phyloP scores from a whole-genome alignment of 2,113 vertebrate species.

The Tetrao urogallus region DNA sequence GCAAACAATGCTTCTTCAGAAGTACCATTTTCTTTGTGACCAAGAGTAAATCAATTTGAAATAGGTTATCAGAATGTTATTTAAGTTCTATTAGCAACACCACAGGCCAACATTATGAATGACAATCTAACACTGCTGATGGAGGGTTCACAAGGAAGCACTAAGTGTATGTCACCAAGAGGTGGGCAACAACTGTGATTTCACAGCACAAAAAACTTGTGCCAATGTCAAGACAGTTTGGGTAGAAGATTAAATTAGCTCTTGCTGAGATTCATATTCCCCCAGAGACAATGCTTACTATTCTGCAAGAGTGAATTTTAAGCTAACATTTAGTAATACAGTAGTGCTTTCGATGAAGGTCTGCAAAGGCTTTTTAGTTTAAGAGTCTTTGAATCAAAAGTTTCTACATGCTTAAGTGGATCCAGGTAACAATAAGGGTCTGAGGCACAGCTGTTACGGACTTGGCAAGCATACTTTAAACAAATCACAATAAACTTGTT shows the following conservation, averaged over 20 bases:
- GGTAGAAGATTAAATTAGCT: not conserved
- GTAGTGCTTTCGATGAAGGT: not conserved
- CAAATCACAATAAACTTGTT: not conserved
- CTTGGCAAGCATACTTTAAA: not conserved
- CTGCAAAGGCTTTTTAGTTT: not conserved
- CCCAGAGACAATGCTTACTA: not conserved
- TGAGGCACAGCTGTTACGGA: not conserved
- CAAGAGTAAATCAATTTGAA: not conserved
- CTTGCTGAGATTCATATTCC: not conserved
- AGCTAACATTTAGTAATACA: not conserved
- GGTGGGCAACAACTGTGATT: not conserved
- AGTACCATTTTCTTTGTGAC: not conserved
- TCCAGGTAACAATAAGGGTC: fast-evolving
- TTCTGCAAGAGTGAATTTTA: not conserved
- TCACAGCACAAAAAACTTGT: not conserved
- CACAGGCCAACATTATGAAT: not conserved
- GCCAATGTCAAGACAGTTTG: not conserved
- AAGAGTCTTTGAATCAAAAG: not conserved
- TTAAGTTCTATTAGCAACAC: not conserved
- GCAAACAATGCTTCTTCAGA: not conserved
- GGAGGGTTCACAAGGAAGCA: not conserved
- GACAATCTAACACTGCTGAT: not conserved
- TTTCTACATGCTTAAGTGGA: not conserved
- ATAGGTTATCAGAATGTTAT: not conserved
- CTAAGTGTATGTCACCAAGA: not conserved